A percentile compares a stretch with the other conserved stretches of the same genome.
Conservation (phyloP, 2,797 vertebrate species). For the Phrynocephalus forsythii region DNA sequence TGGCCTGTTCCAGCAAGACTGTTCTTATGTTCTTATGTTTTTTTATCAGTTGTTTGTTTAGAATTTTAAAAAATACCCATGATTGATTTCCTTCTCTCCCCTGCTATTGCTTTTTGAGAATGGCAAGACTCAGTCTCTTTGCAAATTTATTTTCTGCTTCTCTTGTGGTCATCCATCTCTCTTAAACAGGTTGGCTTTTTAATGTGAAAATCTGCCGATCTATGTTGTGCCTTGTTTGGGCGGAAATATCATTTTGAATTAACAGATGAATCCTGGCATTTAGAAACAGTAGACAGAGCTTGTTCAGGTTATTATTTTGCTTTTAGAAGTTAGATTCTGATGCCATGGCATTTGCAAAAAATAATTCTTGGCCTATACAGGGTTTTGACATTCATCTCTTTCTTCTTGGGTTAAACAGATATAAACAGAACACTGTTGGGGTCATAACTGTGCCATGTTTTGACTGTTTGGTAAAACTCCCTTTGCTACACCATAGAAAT, state of each 20-base stretch:
- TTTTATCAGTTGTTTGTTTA: too few species aligned
- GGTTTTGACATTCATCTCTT: conserved; percentile 4
- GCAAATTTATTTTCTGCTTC: conserved; percentile 13
- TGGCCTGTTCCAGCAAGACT: too few species aligned
- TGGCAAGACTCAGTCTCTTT: conserved; percentile 27
- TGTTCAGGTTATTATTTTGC: conserved; percentile 36
- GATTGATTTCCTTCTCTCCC: conserved; percentile 25
- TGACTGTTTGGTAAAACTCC: too few species aligned
- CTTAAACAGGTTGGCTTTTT: conserved; percentile 53
- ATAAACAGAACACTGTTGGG: background rate
- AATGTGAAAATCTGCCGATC: conserved; percentile 54
- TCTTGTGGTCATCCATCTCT: conserved; percentile 37
- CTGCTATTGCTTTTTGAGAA: background rate
- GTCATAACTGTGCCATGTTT: background rate
- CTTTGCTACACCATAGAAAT: too few species aligned
- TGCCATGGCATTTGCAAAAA: background rate
- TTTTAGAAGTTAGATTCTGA: background rate
- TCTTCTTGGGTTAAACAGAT: background rate
- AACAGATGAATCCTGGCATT: conserved; percentile 51
- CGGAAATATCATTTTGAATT: conserved; percentile 57
- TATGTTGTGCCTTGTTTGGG: conserved; percentile 39
- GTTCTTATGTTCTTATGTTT: conserved; percentile 15
- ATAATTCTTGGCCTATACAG: background rate
- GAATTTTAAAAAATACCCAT: conserved; percentile 13
- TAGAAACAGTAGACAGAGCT: conserved; percentile 49